Base-by-base conservation (phyloP, 2,888 invertebrate genomes). In the Cotesia congregata region DNA sequence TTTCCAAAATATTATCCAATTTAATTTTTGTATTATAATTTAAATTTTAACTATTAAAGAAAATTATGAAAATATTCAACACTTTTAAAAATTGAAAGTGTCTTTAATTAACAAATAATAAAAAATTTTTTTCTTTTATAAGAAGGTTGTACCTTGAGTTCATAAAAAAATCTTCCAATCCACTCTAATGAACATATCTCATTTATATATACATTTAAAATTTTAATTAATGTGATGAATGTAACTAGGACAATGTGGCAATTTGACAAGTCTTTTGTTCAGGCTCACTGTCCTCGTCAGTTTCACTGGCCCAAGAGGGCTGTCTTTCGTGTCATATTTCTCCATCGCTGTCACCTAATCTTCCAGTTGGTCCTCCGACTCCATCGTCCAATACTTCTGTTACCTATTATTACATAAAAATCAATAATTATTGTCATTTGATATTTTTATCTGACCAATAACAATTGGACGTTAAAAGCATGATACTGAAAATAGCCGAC, bases 241-340 rank as follows among this genome's bases (percentile, higher is more conserved):
- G 77, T 76, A 80, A 80, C 84, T 86, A 87, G 80, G 87, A 88
- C 69, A 87, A 77, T 65, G 87, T 87, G 17, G 88, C 86, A 67
- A 87, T 87, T 76, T 87, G 87, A 81, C 88, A 88, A 17, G 83
- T 86, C 75, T 85, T 85, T 79, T 84, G 86, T 80, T 87, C 88
- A 30, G 83, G 83, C 78, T 87, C 87, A 79, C 87, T 88, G 78
- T 87, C 87, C 75, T 87, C 87, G 76, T 87, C 87, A n/a, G 87
- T 83, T 74, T 87, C 87, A 74, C 88, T 87, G 17, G 84, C 86
- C 87, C 87, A 87, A 15, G 87, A 88, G 83, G 86, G 83, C 85
- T 83, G 87, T 74, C 83, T 85, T 75, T 88, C 87, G 62, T 86
- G 87, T 87, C 87, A 88, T 79, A 88, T 88, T 70, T 86, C 88